Percentiles rank a stretch among this genome's conserved stretches.
These are phyloP conservation scores for Lagocephalus sceleratus DNA, from an alignment of 2,797 vertebrate genomes.

Conservation along the genomic window DNA sequence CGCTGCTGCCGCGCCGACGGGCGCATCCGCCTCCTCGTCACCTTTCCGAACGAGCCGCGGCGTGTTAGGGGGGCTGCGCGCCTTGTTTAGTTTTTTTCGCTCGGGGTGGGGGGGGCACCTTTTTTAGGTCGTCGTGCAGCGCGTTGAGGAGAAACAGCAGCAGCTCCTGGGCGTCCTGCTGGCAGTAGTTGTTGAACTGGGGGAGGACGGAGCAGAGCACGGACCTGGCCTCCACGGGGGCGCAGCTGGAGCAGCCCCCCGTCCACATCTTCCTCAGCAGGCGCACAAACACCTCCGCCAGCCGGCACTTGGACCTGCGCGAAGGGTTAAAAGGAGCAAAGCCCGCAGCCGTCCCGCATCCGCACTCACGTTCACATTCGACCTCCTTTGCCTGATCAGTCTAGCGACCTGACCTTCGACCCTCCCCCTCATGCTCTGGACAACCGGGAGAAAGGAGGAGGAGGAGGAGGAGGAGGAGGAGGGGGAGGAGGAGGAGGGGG, in stretches of 20 bases:
- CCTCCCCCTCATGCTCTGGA: too few species aligned
- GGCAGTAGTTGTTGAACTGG: constrained; percentile 73
- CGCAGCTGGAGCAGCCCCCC: constrained; percentile 71
- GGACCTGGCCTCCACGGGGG: constrained; percentile 69
- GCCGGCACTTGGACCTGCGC: constrained; percentile 61
- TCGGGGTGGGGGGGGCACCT: constrained; percentile 70
- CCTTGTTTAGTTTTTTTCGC: background rate
- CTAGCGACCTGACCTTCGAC: too few species aligned
- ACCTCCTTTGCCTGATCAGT: too few species aligned
- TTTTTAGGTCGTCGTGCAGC: constrained; percentile 81
- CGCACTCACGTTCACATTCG: too few species aligned
- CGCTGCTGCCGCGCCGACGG: constrained; percentile 5
- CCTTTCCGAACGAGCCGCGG: constrained; percentile 24
- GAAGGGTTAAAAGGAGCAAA: constrained; percentile 3
- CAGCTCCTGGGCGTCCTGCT: constrained; percentile 87
- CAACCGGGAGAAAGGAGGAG: too few species aligned
- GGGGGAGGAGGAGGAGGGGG: background rate
- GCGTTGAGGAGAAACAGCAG: constrained; percentile 82
- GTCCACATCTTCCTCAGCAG: constrained; percentile 83
- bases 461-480: background rate
- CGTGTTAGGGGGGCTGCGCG: too few species aligned
- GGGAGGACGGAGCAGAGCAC: constrained; percentile 73
- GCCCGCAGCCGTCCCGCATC: too few species aligned
- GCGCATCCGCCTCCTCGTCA: constrained; percentile 25
- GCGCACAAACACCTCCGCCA: constrained; percentile 72